phyloP scores from a whole-genome alignment of 2,888 invertebrate species.

The Hydroisotoma schaefferi region DNA sequence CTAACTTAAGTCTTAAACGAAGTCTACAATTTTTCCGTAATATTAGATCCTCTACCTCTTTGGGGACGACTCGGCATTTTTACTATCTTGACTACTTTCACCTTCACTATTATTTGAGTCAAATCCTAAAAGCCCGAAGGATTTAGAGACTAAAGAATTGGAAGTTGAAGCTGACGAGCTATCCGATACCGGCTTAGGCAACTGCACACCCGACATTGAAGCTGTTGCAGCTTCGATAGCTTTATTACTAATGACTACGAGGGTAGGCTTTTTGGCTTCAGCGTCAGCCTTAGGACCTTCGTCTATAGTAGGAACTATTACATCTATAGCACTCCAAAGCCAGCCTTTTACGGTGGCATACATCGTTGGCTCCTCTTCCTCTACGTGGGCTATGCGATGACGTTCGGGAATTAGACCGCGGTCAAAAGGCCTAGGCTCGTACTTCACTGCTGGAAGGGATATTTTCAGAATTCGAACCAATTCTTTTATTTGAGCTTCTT shows the following conservation, averaged over 20 bases:
- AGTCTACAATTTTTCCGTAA: too few relatives aligned
- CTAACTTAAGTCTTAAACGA: too few relatives aligned
- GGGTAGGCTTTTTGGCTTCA: too few relatives aligned
- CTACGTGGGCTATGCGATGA: slow-evolving; percentile 22
- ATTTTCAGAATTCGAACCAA: slow-evolving; percentile 61
- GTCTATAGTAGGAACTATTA: slow-evolving; percentile 26
- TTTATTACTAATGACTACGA: too few relatives aligned
- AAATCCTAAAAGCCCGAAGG: too few relatives aligned
- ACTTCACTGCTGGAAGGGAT: slow-evolving; percentile 27
- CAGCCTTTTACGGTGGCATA: slow-evolving; percentile 23
- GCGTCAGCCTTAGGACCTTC: not conserved
- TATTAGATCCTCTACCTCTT: not conserved
- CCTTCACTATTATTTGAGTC: too few relatives aligned
- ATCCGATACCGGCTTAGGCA: too few relatives aligned
- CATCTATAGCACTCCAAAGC: slow-evolving; percentile 39
- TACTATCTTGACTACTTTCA: not conserved
- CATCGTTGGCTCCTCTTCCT: slow-evolving; percentile 15
- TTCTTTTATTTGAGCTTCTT: slow-evolving; percentile 75
- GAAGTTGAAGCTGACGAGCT: too few relatives aligned
- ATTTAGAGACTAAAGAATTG: too few relatives aligned
- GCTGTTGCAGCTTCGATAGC: too few relatives aligned
- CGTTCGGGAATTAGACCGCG: slow-evolving; percentile 30
- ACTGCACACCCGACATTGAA: too few relatives aligned
- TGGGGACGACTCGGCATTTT: not conserved
- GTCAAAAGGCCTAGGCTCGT: slow-evolving; percentile 19